Conservation (phyloP, 2,113 vertebrate species). For the Pollimyrus isidori region DNA sequence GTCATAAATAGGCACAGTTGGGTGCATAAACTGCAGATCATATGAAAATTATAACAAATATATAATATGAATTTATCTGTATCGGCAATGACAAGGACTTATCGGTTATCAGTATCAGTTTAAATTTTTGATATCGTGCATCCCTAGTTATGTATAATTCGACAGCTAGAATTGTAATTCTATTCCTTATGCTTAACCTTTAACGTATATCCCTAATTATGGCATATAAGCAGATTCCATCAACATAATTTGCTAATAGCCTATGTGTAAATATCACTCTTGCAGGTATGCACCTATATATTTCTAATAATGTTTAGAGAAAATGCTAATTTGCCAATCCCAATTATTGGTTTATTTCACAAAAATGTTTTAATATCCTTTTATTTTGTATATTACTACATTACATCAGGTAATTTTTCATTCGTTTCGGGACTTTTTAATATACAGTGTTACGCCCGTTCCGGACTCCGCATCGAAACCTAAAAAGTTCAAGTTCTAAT, state of each 20-base stretch:
- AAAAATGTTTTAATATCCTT: background rate
- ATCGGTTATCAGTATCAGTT: no score
- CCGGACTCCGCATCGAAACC: no score
- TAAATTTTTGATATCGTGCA: no score
- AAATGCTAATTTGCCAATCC: background rate
- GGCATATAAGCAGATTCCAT: background rate
- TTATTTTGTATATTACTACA: background rate
- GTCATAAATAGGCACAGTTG: no score
- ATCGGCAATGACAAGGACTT: no score
- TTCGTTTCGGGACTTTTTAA: background rate
- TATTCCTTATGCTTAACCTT: background rate
- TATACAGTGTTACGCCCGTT: background rate
- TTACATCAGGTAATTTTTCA: background rate
- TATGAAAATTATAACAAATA: no score
- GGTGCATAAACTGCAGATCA: no score
- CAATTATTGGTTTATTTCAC: background rate
- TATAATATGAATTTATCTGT: no score
- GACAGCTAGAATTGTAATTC: background rate
- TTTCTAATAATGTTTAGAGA: background rate
- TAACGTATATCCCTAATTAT: background rate
- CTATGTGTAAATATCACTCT: background rate
- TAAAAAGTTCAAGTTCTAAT: no score
- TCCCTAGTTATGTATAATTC: no score
- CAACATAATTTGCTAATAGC: background rate
- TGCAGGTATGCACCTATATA: background rate